A percentile compares a stretch with the other conserved stretches of the same genome.
phyloP scores from a whole-genome alignment of 2,888 invertebrate genomes.

The Synanthedon formicaeformis region DNA sequence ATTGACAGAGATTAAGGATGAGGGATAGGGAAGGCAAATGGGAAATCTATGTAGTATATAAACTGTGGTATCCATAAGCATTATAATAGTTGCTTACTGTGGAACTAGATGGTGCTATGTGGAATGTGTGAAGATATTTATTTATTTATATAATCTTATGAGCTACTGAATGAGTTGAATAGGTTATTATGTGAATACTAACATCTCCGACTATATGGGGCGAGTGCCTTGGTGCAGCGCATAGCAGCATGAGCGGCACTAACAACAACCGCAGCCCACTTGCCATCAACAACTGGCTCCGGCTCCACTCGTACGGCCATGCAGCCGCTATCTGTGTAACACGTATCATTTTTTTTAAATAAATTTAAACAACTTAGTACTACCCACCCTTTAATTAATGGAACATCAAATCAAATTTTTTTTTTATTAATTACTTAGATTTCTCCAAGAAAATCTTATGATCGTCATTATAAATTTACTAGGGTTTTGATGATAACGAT shows the following conservation, averaged over 20 bases:
- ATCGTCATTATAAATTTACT: no score
- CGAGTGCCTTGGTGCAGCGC: constrained; percentile 81
- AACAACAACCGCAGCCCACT: constrained; percentile 79
- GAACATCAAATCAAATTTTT: background rate
- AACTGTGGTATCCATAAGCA: no score
- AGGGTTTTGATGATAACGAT: no score
- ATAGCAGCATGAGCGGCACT: constrained; percentile 85
- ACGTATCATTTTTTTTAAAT: background rate
- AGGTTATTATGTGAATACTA: constrained; percentile 11
- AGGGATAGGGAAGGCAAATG: no score
- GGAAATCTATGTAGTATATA: no score
- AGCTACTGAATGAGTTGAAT: background rate
- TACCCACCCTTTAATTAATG: background rate
- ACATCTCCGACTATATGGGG: constrained; percentile 77
- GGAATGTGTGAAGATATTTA: no score
- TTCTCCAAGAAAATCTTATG: no score
- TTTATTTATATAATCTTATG: no score
- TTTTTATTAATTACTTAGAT: no score
- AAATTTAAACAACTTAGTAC: background rate
- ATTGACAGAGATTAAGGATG: no score
- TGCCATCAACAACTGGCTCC: constrained; percentile 80
- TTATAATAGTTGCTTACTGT: no score
- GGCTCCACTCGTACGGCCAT: constrained; percentile 86
- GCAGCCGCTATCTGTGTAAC: constrained; percentile 77
- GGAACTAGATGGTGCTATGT: no score